These are phyloP conservation scores for Acanthurus lineatus DNA, from an alignment of 2,797 vertebrate genomes.

Conservation along the genomic window DNA sequence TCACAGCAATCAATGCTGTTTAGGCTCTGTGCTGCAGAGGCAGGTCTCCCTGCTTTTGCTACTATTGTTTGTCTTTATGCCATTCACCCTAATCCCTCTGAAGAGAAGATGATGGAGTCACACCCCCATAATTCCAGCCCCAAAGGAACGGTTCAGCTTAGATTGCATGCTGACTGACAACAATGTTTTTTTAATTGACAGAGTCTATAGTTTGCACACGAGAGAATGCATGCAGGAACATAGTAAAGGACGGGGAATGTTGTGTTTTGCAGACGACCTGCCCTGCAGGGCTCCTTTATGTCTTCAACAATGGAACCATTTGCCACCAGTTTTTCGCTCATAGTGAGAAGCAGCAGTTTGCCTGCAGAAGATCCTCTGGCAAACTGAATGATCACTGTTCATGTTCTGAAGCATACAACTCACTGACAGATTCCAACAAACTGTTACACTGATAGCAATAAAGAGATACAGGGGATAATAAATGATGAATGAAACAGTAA, in stretches of 20 bases:
- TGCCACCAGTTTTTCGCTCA: constrained; percentile 28
- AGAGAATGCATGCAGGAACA: constrained; percentile 26
- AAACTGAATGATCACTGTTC: constrained; percentile 3
- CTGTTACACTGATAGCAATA: constrained; percentile 34
- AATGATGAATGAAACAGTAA: constrained; percentile 68
- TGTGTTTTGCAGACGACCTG: constrained; percentile 36
- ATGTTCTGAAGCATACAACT: not conserved
- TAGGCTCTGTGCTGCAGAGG: constrained; percentile 60
- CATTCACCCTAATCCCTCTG: constrained; percentile 57
- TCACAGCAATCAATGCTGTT: constrained; percentile 78
- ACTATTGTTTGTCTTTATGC: constrained; percentile 71
- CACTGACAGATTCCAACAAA: constrained; percentile 26
- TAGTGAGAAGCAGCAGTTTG: constrained; percentile 29
- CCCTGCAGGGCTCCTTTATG: constrained; percentile 49
- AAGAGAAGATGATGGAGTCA: constrained; percentile 61
- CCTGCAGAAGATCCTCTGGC: constrained; percentile 24
- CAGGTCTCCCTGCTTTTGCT: constrained; percentile 44
- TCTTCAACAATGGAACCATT: constrained; percentile 32
- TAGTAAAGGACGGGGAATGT: constrained; percentile 17
- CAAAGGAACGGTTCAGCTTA: constrained; percentile 41
- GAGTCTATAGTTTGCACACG: constrained; percentile 52
- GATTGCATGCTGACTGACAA: constrained; percentile 60
- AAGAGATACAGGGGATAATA: constrained; percentile 49
- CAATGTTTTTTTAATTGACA: constrained; percentile 72
- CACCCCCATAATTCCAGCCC: constrained; percentile 68